Percentiles rank a stretch among this genome's conserved stretches.
phyloP scores from a whole-genome alignment of 2,888 invertebrate genomes.

The Adelphocoris suturalis region DNA sequence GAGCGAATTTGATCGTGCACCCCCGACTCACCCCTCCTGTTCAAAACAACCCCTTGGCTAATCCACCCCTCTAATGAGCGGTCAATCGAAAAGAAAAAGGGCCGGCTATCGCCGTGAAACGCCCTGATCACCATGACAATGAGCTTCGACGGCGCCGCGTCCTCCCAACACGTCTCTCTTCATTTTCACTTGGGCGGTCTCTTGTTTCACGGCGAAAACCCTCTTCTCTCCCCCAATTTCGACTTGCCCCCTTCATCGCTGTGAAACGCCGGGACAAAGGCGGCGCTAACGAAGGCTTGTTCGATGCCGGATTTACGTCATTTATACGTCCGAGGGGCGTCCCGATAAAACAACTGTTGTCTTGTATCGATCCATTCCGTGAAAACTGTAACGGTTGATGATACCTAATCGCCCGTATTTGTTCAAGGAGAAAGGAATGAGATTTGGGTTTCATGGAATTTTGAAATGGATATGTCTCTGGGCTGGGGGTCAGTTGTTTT shows the following conservation, averaged over 20 bases:
- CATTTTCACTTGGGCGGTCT: conserved; percentile 49
- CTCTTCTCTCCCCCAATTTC: not conserved
- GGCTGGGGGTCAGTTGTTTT: too few relatives aligned
- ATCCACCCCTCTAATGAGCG: not conserved
- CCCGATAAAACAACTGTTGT: too few relatives aligned
- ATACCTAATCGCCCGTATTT: too few relatives aligned
- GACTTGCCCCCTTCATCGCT: not conserved
- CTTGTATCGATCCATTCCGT: too few relatives aligned
- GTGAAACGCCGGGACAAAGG: not conserved
- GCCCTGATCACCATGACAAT: conserved; percentile 38
- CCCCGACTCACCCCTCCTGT: not conserved
- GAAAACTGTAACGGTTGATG: too few relatives aligned
- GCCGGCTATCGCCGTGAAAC: not conserved
- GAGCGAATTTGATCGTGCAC: too few relatives aligned
- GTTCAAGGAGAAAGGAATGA: too few relatives aligned
- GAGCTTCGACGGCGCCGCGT: not conserved
- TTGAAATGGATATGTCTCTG: too few relatives aligned
- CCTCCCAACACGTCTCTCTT: not conserved
- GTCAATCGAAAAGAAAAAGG: conserved; percentile 31
- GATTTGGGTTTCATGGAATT: too few relatives aligned
- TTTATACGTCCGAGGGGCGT: too few relatives aligned
- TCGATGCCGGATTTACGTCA: conserved; percentile 29
- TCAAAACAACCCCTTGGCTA: not conserved
- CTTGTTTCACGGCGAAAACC: conserved; percentile 1
- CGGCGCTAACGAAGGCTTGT: conserved; percentile 47